phyloP scores from a whole-genome alignment of 2,113 vertebrate species.

The Otis tarda region DNA sequence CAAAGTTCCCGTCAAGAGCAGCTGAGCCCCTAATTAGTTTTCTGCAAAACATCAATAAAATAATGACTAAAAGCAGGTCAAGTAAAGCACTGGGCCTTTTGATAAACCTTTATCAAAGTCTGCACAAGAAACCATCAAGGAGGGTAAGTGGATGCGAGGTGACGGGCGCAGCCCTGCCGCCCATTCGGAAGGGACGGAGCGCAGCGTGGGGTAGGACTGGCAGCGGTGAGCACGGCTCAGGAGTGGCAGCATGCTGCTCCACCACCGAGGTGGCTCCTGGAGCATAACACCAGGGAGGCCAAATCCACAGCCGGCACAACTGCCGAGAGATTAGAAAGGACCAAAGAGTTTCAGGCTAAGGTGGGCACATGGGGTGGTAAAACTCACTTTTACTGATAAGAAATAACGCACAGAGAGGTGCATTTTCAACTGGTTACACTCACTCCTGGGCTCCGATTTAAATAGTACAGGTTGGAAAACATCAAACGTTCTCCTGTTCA shows the following conservation, averaged over 20 bases:
- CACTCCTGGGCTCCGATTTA: neutral
- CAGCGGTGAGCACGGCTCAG: too few relatives aligned
- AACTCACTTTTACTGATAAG: neutral
- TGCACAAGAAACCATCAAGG: neutral
- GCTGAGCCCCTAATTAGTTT: neutral
- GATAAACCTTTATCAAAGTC: neutral
- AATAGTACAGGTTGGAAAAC: neutral
- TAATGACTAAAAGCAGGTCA: neutral
- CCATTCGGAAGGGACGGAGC: neutral
- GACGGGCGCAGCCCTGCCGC: neutral
- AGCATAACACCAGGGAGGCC: neutral
- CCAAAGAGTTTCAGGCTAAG: neutral
- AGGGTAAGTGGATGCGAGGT: neutral
- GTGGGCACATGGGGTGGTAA: rapidly evolving
- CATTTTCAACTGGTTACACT: neutral
- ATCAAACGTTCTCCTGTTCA: neutral
- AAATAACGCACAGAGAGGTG: neutral
- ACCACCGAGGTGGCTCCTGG: too few relatives aligned
- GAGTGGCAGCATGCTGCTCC: rapidly evolving
- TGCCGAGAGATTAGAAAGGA: neutral
- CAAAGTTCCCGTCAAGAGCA: neutral
- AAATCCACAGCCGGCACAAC: neutral
- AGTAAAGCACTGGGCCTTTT: neutral
- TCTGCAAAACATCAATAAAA: neutral
- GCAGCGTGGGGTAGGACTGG: rapidly evolving